Conservation (phyloP, 1,140 invertebrate species). For the Plodia interpunctella region DNA sequence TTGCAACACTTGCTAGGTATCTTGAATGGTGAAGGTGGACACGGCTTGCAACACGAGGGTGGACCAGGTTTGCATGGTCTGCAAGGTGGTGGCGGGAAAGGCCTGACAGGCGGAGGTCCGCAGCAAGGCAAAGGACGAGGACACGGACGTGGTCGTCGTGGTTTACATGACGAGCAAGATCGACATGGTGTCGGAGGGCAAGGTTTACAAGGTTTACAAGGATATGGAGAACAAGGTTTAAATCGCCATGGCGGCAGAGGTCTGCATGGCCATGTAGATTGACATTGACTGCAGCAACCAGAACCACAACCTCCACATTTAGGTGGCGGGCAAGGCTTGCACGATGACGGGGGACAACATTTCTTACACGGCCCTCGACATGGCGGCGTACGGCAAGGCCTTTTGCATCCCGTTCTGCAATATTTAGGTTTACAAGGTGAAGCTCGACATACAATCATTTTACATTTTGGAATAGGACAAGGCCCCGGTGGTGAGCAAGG, state of each 20-base stretch:
- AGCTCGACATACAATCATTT: slow-evolving; percentile 40
- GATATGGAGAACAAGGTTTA: background rate
- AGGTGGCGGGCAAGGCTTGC: slow-evolving; percentile 13
- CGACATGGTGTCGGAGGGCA: slow-evolving; percentile 18
- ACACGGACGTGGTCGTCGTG: slow-evolving; percentile 23
- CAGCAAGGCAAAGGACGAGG: slow-evolving; percentile 8
- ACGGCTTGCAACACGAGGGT: slow-evolving; percentile 6
- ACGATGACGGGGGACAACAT: slow-evolving; percentile 21
- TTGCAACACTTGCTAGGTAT: background rate
- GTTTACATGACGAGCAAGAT: slow-evolving; percentile 9
- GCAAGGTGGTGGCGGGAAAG: slow-evolving; percentile 15
- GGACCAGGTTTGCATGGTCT: slow-evolving; percentile 9
- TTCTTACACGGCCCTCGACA: slow-evolving; percentile 32
- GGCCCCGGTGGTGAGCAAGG: slow-evolving; percentile 25
- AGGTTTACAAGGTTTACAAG: slow-evolving; percentile 14
- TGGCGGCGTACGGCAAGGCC: slow-evolving; percentile 14
- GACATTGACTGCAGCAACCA: background rate
- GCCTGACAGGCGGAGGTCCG: slow-evolving; percentile 12
- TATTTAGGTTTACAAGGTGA: slow-evolving; percentile 38
- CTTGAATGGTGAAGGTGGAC: slow-evolving; percentile 6
- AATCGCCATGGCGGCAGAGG: background rate
- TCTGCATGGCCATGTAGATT: slow-evolving; percentile 10
- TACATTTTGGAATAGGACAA: slow-evolving; percentile 46
- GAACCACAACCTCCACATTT: background rate
- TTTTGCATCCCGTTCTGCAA: slow-evolving; percentile 43